Evolutionary conservation across 1,140 invertebrate species (phyloP).

Genomic region (Musca domestica): DNA sequence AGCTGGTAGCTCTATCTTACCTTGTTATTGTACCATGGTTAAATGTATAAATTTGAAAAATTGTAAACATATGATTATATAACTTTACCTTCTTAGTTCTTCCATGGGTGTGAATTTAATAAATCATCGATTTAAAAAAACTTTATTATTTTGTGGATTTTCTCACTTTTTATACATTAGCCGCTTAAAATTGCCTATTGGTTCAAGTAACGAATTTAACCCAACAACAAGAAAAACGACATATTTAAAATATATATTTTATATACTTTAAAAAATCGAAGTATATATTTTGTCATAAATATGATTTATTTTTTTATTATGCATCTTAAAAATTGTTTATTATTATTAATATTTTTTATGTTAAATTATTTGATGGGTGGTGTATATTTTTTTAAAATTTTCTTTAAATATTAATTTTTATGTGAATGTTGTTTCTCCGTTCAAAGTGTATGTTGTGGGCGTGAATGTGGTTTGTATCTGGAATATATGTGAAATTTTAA

Average conservation of each 20-base stretch:
- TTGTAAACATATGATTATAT: too few species aligned
- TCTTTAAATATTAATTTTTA: slow-evolving; percentile 6
- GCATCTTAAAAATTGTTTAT: slow-evolving; percentile 8
- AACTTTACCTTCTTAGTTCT: too few species aligned
- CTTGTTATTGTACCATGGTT: too few species aligned
- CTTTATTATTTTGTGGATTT: too few species aligned
- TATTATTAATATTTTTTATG: slow-evolving; percentile 19
- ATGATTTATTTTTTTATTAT: slow-evolving; percentile 3
- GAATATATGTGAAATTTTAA: too few species aligned
- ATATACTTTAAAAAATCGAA: neutral
- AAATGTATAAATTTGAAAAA: too few species aligned
- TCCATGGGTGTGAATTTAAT: too few species aligned
- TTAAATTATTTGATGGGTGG: slow-evolving; percentile 10
- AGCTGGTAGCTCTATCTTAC: too few species aligned
- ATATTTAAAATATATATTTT: neutral
- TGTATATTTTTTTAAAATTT: slow-evolving; percentile 20
- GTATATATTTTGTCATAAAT: slow-evolving; percentile 21
- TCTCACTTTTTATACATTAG: too few species aligned
- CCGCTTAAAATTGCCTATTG: neutral
- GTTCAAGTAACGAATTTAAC: neutral
- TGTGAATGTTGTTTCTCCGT: neutral
- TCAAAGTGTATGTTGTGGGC: neutral
- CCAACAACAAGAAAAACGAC: neutral
- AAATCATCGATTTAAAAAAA: too few species aligned
- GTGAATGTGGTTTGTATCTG: too few species aligned